These are phyloP conservation scores for Drosophila macrospina DNA, from an alignment of 2,888 invertebrate species.

Conservation along the genomic window DNA sequence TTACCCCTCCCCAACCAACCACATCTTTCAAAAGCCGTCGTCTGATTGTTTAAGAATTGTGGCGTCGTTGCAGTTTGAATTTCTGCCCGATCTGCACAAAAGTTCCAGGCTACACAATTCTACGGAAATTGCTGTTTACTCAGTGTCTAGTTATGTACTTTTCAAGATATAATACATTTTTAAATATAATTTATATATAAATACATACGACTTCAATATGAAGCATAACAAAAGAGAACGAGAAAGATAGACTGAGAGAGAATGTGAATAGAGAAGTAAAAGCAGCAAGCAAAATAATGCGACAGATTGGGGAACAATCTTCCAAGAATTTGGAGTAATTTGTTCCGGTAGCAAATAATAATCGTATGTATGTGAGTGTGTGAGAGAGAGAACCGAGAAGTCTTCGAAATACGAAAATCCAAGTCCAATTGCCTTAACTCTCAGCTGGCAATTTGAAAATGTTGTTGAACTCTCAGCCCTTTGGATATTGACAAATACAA, in stretches of 20 bases:
- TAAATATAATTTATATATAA: constrained; percentile 9
- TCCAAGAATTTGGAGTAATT: constrained; percentile 69
- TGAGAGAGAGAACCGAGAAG: constrained; percentile 12
- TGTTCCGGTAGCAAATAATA: constrained; percentile 68
- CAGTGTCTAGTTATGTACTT: constrained; percentile 38
- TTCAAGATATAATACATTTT: constrained; percentile 27
- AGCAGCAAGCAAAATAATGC: constrained; percentile 26
- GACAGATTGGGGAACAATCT: constrained; percentile 50
- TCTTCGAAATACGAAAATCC: constrained; percentile 26
- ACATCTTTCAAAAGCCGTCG: constrained; percentile 29
- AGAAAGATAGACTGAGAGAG: neutral
- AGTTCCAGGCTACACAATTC: constrained; percentile 60
- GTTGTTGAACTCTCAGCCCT: constrained; percentile 63
- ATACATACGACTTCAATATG: neutral
- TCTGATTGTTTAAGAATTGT: constrained; percentile 73
- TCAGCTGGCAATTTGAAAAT: constrained; percentile 30
- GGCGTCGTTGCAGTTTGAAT: constrained; percentile 74
- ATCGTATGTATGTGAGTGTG: constrained; percentile 11
- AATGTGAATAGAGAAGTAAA: constrained; percentile 7
- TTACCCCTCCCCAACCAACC: constrained; percentile 6
- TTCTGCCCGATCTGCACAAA: constrained; percentile 69
- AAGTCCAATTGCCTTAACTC: constrained; percentile 19
- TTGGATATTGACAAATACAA: constrained; percentile 32
- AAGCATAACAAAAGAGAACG: neutral
- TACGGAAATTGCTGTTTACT: constrained; percentile 61